A percentile compares a stretch with the other conserved stretches of the same genome.
Evolutionary conservation across 1,140 invertebrate genomes (phyloP).

Genomic region (Drosophila serrata): DNA sequence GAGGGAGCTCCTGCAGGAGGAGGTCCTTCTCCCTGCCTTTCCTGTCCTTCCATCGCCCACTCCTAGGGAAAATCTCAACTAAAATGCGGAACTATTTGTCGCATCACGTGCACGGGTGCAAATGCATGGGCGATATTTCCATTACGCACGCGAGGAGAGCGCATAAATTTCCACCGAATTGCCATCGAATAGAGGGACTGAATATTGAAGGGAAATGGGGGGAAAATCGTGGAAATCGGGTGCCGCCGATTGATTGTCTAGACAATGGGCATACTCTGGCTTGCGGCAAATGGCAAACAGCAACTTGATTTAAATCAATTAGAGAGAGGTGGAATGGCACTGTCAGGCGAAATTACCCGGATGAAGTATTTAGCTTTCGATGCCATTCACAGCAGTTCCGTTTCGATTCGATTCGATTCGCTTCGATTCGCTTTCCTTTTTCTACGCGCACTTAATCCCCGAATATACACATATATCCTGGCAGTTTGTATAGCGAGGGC

Average conservation of each 20-base stretch:
- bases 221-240: conserved; percentile 12
- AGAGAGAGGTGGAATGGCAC: conserved; percentile 62
- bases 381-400: conserved; percentile 24
- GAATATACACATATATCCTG: conserved; percentile 8
- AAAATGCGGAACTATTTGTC: conserved; percentile 82
- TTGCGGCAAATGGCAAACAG: conserved; percentile 58
- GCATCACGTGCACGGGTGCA: conserved; percentile 75
- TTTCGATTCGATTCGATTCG: conserved; percentile 10
- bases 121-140: conserved; percentile 72
- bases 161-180: conserved; percentile 68
- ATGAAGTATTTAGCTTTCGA: conserved; percentile 75
- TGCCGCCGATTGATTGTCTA: conserved; percentile 75
- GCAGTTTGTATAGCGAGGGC: conserved; percentile 37
- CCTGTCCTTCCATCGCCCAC: too few relatives aligned
- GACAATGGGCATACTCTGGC: conserved; percentile 51
- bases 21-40: background rate
- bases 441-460: conserved; percentile 23
- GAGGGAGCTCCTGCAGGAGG: background rate
- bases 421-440: conserved; percentile 39
- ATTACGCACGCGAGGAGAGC: conserved; percentile 70
- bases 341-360: conserved; percentile 75
- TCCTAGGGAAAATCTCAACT: conserved; percentile 26
- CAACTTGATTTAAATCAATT: conserved; percentile 83
- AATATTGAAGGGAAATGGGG: conserved; percentile 4
- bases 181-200: conserved; percentile 17